A percentile compares a stretch with the other conserved stretches of the same genome.
Evolutionary conservation across 2,888 invertebrate genomes (phyloP).

Genomic region (Cynaeus angustus): DNA sequence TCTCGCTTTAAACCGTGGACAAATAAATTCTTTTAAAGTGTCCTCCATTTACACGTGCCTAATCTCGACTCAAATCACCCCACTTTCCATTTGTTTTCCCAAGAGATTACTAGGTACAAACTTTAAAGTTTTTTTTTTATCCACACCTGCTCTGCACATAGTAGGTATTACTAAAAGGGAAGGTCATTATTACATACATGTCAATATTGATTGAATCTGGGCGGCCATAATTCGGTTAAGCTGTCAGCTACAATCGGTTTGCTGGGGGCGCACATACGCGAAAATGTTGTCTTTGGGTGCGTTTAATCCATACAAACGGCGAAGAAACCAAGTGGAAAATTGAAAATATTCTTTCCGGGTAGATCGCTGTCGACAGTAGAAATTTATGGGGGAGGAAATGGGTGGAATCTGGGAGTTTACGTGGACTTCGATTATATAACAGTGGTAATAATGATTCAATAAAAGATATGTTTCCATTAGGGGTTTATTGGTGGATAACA

Average conservation of each 20-base stretch:
- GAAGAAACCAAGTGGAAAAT: conserved; percentile 30
- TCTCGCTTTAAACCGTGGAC: background rate
- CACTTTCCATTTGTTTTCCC: background rate
- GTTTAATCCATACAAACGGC: conserved; percentile 37
- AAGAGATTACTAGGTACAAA: background rate
- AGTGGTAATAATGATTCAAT: conserved; percentile 11
- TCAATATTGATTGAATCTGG: conserved; percentile 3
- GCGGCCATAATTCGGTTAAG: conserved; percentile 2
- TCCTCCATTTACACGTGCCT: background rate
- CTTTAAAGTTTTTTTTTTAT: background rate
- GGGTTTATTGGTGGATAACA: conserved; percentile 7
- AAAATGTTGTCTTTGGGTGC: conserved; percentile 12
- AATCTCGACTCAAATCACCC: background rate
- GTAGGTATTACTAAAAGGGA: background rate
- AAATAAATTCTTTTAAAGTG: conserved; percentile 5
- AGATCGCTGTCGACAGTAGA: conserved; percentile 25
- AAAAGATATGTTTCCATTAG: conserved; percentile 23
- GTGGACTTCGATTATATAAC: conserved; percentile 15
- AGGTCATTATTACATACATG: conserved; percentile 1
- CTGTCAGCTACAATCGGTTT: background rate
- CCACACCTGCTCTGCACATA: no score
- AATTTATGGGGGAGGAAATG: conserved; percentile 14
- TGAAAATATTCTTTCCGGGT: conserved; percentile 30
- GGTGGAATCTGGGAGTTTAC: conserved; percentile 3
- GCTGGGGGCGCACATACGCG: background rate